Base-by-base conservation (phyloP, 1,140 invertebrate species). In the Drosophila tropicalis region DNA sequence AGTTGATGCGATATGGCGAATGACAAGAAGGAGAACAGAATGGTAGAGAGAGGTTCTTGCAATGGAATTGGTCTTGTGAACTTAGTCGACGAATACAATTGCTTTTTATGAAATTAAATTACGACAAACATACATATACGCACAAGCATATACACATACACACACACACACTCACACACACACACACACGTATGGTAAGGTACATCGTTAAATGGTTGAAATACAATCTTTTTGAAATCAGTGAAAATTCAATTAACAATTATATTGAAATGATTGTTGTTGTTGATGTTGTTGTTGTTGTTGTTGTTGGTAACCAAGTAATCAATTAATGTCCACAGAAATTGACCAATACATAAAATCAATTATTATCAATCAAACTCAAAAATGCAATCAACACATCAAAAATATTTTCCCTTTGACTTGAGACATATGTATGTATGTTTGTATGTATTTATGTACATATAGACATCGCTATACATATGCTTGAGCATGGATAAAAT, bases 81-180 rank as follows among this genome's bases (percentile, higher is more conserved):
- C 44, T 51, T 51, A n/a, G 44, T 51, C 17, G 3, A 75, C 25
- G 55, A 73, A 76, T 78, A 86, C 82, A 82, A 86, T 86, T 86
- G 82, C 79, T 86, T 86, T 58, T 86, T 86, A 86, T 86, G 71
- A 86, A 86, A 86, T 86, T 86, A 86, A 86, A 86, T 86, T 87
- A 82, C 79, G 57, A 55, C 66, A 70, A 82, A 85, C 81, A 80
- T 67, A n/a, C 25, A 29, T 13, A 72, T 70, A 76, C 79, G 76
- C 76, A 72, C 81, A 69, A 25, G 22, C 4, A n/a, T 62, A 63
- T 47, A 32, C 32, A 22, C 22, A 56, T 44, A 58, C 7, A 32
- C 25, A 32, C 55, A 54, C 15, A 32, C 47, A 72, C 69, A 69
- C 65, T 62, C 60, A 39, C 39, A 17, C n/a, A 54, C 44, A 54